Evolutionary conservation across 30 jellyfish, hydroid and myxozoan genomes (phyloP).

Genomic region (Nemopilema nomurai): DNA sequence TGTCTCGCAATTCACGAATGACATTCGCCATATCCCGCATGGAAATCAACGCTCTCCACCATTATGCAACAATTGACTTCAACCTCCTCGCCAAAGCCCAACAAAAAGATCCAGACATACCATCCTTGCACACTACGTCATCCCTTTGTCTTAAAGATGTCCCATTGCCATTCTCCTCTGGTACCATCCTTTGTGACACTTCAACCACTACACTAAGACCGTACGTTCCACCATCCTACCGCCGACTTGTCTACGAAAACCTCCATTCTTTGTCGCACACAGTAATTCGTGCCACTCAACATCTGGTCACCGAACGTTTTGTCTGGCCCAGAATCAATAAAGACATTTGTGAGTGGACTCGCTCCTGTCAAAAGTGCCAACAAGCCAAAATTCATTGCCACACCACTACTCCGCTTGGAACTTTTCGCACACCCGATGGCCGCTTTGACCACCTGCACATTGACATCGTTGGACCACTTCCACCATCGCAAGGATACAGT

Average conservation of each 20-base stretch:
- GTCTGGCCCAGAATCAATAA: conserved; percentile 35
- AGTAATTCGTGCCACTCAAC: conserved; percentile 44
- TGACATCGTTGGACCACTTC: conserved; percentile 60
- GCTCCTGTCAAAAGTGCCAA: conserved; percentile 48
- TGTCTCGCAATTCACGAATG: conserved; percentile 45
- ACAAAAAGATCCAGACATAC: conserved; percentile 11
- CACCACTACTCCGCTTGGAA: conserved; percentile 35
- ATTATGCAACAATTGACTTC: conserved; percentile 1
- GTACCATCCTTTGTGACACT: conserved; percentile 38
- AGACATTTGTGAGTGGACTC: conserved; percentile 47
- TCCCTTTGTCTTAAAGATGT: conserved; percentile 18
- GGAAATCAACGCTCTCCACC: conserved; percentile 10
- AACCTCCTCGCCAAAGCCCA: conserved; percentile 34
- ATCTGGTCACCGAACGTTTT: conserved; percentile 26
- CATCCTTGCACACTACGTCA: neutral
- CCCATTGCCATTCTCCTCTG: conserved; percentile 26
- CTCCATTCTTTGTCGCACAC: conserved; percentile 32
- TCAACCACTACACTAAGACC: conserved; percentile 53
- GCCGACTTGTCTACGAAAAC: conserved; percentile 22
- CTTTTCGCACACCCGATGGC: conserved; percentile 31
- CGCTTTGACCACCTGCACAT: conserved; percentile 51
- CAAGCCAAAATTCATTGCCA: conserved; percentile 37
- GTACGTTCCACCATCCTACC: conserved; percentile 13
- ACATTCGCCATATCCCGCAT: conserved; percentile 53
- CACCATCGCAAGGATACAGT: conserved; percentile 30